Conservation (phyloP, 2,797 vertebrate genomes). For the Peromyscus aztecus region DNA sequence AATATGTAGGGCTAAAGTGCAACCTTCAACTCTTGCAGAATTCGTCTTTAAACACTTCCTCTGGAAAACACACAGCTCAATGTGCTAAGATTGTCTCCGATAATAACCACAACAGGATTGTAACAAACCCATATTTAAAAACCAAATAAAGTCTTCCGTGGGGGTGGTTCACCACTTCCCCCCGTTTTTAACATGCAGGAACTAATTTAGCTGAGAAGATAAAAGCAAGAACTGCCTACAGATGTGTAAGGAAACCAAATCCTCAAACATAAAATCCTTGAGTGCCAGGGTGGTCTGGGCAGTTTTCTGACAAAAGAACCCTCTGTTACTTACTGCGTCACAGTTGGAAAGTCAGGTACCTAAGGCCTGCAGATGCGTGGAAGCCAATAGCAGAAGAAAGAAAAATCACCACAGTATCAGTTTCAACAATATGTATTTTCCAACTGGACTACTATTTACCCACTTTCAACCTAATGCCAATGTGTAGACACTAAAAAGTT, state of each 20-base stretch:
- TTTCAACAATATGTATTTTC: constrained; percentile 5
- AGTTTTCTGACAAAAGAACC: constrained; percentile 44
- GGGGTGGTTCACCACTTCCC: constrained; percentile 85
- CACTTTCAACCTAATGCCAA: constrained; percentile 42
- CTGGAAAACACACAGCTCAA: constrained; percentile 78
- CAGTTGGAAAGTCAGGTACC: neutral
- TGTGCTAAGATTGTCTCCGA: constrained; percentile 78
- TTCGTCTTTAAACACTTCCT: constrained; percentile 75
- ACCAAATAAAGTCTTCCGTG: constrained; percentile 84
- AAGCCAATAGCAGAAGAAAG: neutral
- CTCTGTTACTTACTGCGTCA: constrained; percentile 8
- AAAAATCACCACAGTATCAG: neutral
- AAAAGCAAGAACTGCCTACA: constrained; percentile 82
- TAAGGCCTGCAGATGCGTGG: neutral
- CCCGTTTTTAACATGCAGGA: constrained; percentile 81
- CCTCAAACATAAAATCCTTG: constrained; percentile 61
- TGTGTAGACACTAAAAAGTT: neutral
- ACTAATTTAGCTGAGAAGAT: constrained; percentile 85
- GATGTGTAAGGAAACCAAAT: constrained; percentile 72
- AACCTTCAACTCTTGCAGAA: constrained; percentile 75
- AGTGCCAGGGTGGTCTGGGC: constrained; percentile 15
- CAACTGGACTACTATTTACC: neutral
- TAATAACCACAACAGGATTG: constrained; percentile 80
- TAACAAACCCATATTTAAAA: constrained; percentile 82
- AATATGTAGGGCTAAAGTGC: constrained; percentile 64